Conservation (phyloP, 23 tunicate genomes). For the Corella eumyota region DNA sequence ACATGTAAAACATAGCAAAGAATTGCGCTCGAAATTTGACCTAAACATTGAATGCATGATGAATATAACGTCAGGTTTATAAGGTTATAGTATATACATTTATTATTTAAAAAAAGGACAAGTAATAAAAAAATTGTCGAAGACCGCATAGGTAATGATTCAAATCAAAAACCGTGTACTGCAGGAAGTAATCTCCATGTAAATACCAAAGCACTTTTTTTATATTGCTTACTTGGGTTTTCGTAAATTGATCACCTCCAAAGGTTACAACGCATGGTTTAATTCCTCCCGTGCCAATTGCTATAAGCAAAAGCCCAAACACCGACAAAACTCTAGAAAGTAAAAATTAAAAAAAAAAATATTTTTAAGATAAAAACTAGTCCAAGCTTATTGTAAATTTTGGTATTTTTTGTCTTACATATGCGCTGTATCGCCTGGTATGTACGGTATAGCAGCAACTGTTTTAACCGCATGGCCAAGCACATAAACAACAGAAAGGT, state of each 20-base stretch:
- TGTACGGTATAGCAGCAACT: slow-evolving; percentile 62
- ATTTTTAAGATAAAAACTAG: background rate
- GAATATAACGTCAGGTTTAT: too few relatives aligned
- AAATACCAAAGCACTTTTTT: too few relatives aligned
- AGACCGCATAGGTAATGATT: too few relatives aligned
- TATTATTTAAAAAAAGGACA: too few relatives aligned
- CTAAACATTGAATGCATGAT: too few relatives aligned
- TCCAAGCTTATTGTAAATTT: background rate
- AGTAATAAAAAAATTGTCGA: too few relatives aligned
- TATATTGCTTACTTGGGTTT: slow-evolving; percentile 43
- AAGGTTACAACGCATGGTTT: slow-evolving; percentile 90
- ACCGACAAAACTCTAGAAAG: slow-evolving; percentile 40
- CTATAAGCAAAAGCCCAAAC: slow-evolving; percentile 56
- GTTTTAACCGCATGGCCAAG: slow-evolving; percentile 59
- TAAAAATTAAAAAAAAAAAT: background rate
- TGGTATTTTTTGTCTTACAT: slow-evolving; percentile 24
- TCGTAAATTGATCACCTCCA: slow-evolving; percentile 80
- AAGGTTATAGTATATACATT: too few relatives aligned
- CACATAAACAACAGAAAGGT: slow-evolving; percentile 58
- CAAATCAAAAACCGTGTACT: too few relatives aligned
- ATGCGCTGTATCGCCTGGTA: slow-evolving; percentile 39
- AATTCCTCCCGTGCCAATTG: slow-evolving; percentile 88
- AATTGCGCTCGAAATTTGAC: slow-evolving; percentile 30
- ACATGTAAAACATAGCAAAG: slow-evolving; percentile 77
- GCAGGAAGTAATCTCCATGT: too few relatives aligned